Conservation (phyloP, 2,888 invertebrate species). For the Drosophila mettleri region DNA sequence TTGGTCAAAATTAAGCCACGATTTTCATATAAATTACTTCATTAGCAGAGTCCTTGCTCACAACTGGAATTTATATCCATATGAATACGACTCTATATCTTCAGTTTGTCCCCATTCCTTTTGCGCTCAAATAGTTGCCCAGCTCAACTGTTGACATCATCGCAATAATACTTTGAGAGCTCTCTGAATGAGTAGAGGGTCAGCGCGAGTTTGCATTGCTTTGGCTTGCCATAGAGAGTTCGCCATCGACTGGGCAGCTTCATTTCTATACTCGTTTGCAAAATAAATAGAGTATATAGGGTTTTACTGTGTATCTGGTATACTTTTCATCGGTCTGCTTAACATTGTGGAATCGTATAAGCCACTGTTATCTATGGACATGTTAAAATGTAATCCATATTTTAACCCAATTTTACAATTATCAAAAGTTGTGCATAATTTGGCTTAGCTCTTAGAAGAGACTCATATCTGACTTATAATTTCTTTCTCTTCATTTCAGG, state of each 20-base stretch:
- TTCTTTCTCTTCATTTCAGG: no score
- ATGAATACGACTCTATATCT: conserved; percentile 4
- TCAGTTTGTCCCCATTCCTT: not conserved
- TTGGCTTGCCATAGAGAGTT: no score
- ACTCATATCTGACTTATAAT: no score
- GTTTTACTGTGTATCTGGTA: no score
- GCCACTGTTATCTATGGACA: no score
- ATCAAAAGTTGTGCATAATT: no score
- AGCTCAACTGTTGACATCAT: conserved; percentile 55
- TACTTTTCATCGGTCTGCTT: no score
- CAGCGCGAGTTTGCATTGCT: not conserved
- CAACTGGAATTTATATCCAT: conserved; percentile 40
- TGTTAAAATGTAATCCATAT: no score
- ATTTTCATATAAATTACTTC: conserved; percentile 74
- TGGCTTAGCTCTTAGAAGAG: no score
- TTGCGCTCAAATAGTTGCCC: conserved; percentile 20
- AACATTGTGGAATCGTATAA: no score
- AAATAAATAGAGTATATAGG: not conserved
- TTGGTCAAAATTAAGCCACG: conserved; percentile 62
- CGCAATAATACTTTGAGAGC: not conserved
- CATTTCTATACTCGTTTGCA: not conserved
- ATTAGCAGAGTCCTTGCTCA: conserved; percentile 50
- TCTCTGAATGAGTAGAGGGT: not conserved
- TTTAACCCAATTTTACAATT: no score
- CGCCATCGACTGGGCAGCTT: not conserved